phyloP scores from a whole-genome alignment of 1,140 invertebrate genomes.

The Tribolium castaneum region DNA sequence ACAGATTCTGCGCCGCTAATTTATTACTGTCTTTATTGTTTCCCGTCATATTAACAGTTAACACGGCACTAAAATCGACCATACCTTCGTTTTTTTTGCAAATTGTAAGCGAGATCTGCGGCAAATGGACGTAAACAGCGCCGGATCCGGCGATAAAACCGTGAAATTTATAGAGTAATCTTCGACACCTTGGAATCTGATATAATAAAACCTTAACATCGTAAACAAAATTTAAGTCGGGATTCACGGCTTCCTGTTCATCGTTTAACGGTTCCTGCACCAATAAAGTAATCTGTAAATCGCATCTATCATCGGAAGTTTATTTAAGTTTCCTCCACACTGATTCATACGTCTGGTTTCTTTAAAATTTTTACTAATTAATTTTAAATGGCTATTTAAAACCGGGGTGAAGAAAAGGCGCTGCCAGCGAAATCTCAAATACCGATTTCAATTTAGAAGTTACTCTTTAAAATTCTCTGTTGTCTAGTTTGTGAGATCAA shows the following conservation, averaged over 20 bases:
- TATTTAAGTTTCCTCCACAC: slow-evolving; percentile 40
- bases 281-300: slow-evolving; percentile 46
- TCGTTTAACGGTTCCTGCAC: slow-evolving; percentile 39
- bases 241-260: slow-evolving; percentile 42
- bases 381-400: slow-evolving; percentile 15
- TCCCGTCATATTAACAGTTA: slow-evolving; percentile 49
- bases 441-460: too few species aligned
- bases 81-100: not conserved
- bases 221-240: slow-evolving; percentile 41
- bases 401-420: not conserved
- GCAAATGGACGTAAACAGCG: slow-evolving; percentile 42
- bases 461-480: too few species aligned
- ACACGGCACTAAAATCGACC: slow-evolving; percentile 10
- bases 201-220: slow-evolving; percentile 44
- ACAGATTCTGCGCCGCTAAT: slow-evolving; percentile 58
- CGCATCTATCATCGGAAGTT: slow-evolving; percentile 44
- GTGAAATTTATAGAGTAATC: slow-evolving; percentile 42
- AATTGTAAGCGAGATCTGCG: slow-evolving; percentile 13
- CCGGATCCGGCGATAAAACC: slow-evolving; percentile 34
- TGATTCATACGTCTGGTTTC: slow-evolving; percentile 42
- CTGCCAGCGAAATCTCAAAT: too few species aligned
- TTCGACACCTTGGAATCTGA: slow-evolving; percentile 42
- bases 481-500: too few species aligned
- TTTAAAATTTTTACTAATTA: slow-evolving; percentile 35
- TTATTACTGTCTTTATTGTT: slow-evolving; percentile 59